phyloP scores from a whole-genome alignment of 1,140 invertebrate genomes.

The Atopsyche davidsoni region DNA sequence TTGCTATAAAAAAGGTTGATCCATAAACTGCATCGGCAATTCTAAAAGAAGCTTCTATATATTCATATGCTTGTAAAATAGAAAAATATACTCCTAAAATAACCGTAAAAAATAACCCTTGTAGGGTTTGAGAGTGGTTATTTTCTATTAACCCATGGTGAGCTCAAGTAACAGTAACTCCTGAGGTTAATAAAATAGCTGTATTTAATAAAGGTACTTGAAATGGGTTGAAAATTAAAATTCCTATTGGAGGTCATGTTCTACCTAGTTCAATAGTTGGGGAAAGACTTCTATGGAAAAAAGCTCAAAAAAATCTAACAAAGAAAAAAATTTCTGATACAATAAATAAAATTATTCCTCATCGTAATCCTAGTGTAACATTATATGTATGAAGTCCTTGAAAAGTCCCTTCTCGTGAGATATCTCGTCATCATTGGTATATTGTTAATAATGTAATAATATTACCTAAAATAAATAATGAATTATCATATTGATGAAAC shows the following conservation, averaged over 20 bases:
- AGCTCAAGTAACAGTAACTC: conserved; percentile 48
- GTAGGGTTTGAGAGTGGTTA: conserved; percentile 39
- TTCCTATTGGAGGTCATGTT: conserved; percentile 51
- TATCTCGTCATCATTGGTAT: no score
- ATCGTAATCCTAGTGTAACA: conserved; percentile 47
- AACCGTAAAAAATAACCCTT: conserved; percentile 50
- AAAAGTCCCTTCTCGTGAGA: no score
- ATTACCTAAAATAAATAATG: no score
- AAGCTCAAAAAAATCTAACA: conserved; percentile 59
- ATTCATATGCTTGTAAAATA: no score
- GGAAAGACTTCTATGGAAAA: conserved; percentile 56
- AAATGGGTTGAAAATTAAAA: conserved; percentile 56
- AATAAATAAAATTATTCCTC: conserved; percentile 61
- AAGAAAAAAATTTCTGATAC: conserved; percentile 58
- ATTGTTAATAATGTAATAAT: no score
- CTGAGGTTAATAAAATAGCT: conserved; percentile 51
- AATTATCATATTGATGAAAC: conserved; percentile 47
- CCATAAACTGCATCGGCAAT: conserved; percentile 54
- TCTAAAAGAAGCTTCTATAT: conserved; percentile 37
- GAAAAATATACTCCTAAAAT: conserved; percentile 53
- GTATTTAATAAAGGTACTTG: conserved; percentile 58
- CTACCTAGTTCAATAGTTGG: conserved; percentile 55
- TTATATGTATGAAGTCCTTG: no score
- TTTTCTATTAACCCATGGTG: conserved; percentile 50
- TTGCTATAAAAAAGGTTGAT: conserved; percentile 62